phyloP scores from a whole-genome alignment of 2,797 vertebrate species.

The Cebuella pygmaea region DNA sequence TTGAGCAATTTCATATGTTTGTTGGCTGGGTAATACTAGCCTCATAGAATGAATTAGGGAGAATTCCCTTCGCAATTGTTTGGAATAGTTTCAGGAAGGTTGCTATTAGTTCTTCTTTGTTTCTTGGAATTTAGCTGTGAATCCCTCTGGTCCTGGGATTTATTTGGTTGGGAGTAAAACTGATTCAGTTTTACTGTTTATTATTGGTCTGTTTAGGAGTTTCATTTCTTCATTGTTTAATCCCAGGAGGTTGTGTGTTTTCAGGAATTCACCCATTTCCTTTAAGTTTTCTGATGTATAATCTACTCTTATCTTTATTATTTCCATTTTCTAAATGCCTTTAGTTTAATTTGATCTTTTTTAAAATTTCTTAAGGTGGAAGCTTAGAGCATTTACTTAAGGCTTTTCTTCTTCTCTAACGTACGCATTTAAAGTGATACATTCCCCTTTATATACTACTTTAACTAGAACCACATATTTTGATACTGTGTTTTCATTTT shows the following conservation, averaged over 20 bases:
- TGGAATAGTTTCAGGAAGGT: not conserved
- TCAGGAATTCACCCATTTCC: not conserved
- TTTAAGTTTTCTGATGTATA: not conserved
- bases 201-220: not conserved
- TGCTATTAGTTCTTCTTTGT: not conserved
- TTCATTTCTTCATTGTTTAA: not conserved
- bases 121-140: not conserved
- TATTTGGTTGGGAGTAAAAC: not conserved
- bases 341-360: constrained; percentile 3
- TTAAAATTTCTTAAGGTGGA: not conserved
- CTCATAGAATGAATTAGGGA: not conserved
- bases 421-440: not conserved
- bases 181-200: not conserved
- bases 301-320: not conserved
- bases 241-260: not conserved
- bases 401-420: not conserved
- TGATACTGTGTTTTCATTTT: not conserved
- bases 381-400: not conserved
- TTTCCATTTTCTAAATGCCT: not conserved
- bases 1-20: not conserved
- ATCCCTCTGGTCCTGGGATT: not conserved
- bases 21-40: not conserved
- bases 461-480: not conserved
- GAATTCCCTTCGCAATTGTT: not conserved
- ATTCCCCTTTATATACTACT: not conserved